A percentile compares a stretch with the other conserved stretches of the same genome.
These are phyloP conservation scores for Oligia fasciuncula DNA, from an alignment of 2,888 invertebrate species.

Conservation along the genomic window DNA sequence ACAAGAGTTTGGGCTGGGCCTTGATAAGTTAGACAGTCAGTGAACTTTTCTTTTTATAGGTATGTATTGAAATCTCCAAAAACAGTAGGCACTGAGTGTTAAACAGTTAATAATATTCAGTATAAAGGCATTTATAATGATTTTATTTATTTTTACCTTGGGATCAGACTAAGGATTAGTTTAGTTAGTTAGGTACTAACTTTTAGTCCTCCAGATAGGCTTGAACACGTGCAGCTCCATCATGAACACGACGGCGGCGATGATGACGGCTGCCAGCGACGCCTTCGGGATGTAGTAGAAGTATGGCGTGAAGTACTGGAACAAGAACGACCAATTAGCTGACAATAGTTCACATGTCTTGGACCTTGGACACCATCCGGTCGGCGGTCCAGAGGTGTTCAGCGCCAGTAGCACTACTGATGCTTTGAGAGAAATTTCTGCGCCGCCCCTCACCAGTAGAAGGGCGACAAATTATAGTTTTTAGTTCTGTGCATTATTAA, in stretches of 20 bases:
- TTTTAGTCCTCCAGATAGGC: slow-evolving; percentile 95
- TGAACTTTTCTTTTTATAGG: not conserved
- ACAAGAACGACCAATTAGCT: not conserved
- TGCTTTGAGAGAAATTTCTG: not conserved
- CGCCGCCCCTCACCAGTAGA: not conserved
- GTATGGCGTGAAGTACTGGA: slow-evolving; percentile 94
- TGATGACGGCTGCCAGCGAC: slow-evolving; percentile 95
- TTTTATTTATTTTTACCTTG: too few species aligned
- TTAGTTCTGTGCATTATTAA: not conserved
- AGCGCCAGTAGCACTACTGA: too few species aligned
- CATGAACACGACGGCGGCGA: slow-evolving; percentile 96
- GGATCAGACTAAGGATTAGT: not conserved
- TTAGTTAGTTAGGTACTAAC: slow-evolving; percentile 82
- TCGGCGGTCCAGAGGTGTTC: too few species aligned
- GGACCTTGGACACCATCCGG: not conserved
- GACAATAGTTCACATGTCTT: not conserved
- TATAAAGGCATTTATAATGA: too few species aligned
- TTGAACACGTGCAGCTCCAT: slow-evolving; percentile 94
- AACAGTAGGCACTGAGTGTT: not conserved
- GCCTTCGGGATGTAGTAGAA: slow-evolving; percentile 95
- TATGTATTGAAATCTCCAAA: not conserved
- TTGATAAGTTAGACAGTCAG: not conserved
- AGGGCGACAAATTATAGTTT: not conserved
- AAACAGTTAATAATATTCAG: not conserved
- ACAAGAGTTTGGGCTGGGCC: not conserved